Evolutionary conservation across 1,140 invertebrate genomes (phyloP), one percentile per base, ranked within the genome.

Genomic region (Caerostris extrusa): DNA sequence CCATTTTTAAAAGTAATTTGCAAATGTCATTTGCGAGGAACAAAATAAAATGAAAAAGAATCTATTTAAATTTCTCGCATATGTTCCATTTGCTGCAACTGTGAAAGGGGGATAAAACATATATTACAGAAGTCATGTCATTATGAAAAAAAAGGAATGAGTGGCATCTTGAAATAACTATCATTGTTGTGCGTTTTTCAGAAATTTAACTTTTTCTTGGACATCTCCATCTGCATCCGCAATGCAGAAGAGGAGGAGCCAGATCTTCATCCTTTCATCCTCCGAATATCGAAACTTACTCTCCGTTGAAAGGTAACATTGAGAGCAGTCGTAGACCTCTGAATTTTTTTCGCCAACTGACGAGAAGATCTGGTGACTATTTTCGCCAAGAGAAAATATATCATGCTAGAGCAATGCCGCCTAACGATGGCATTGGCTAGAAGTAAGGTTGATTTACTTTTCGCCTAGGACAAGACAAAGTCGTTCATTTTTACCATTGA

Each of bases 221-320:
- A 19, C 8, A 67, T 61, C 58, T 64, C 61, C 58, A 55, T 87
- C 85, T 4, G 34, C 56, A 92, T 92, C 90, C 61, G 90, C 90
- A 92, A 69, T 92, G 90, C 90, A 53, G 90, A 91, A 82, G 55
- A 82, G 69, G 55, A 82, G 71, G 90, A 91, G 90, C 57, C 56
- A 53, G 53, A 53, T 81, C n/a, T 53, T 55, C 61, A 19, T 56
- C 82, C 5, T 5, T 56, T 8, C 17, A 14, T 58, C 83, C 77
- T 82, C 77, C n/a, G 19, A 50, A 85, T n/a, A 50, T 85, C 17
- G 83, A 67, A 67, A 34, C 34, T 34, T 34, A 34, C 34, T 34
- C 34, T 34, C 34, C 34, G 34, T 2, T 34, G 34, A 34, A 34
- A 34, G 34, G 34, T 34, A 34, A 34, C 34, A 34, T 34, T 34